Evolutionary conservation across 1,140 invertebrate genomes (phyloP).

Genomic region (Drosophila cardini): DNA sequence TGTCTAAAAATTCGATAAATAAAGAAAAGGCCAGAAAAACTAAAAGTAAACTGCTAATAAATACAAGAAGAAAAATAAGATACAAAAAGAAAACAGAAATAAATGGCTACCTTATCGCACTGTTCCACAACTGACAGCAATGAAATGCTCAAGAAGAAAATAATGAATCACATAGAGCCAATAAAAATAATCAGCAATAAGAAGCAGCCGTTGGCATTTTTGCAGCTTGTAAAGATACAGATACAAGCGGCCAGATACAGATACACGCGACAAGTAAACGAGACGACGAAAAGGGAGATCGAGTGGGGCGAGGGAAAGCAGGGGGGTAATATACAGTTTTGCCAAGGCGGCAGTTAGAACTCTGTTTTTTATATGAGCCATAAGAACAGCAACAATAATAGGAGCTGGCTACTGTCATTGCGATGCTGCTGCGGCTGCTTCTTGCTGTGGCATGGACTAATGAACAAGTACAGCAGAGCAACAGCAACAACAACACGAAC

Average conservation of each 20-base stretch:
- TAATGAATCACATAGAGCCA: slow-evolving; percentile 77
- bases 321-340: slow-evolving; percentile 10
- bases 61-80: slow-evolving; percentile 21
- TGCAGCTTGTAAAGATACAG: slow-evolving; percentile 76
- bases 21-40: slow-evolving; percentile 15
- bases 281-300: slow-evolving; percentile 6
- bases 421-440: slow-evolving; percentile 15
- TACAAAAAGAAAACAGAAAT: slow-evolving; percentile 10
- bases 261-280: slow-evolving; percentile 31
- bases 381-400: slow-evolving; percentile 39
- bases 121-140: slow-evolving; percentile 6
- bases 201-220: slow-evolving; percentile 51
- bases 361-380: slow-evolving; percentile 43
- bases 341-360: slow-evolving; percentile 52
- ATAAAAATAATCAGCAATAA: slow-evolving; percentile 80
- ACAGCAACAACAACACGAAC: slow-evolving; percentile 49
- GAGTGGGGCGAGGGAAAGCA: background rate
- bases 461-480: slow-evolving; percentile 70
- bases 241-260: slow-evolving; percentile 45
- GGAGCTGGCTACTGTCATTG: slow-evolving; percentile 55
- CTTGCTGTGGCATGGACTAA: slow-evolving; percentile 59
- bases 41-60: slow-evolving; percentile 10
- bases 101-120: slow-evolving; percentile 52
- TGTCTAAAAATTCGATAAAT: slow-evolving; percentile 56
- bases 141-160: slow-evolving; percentile 39